These are phyloP conservation scores for Eupithecia abbreviata DNA, from an alignment of 2,888 invertebrate genomes.

Conservation along the genomic window DNA sequence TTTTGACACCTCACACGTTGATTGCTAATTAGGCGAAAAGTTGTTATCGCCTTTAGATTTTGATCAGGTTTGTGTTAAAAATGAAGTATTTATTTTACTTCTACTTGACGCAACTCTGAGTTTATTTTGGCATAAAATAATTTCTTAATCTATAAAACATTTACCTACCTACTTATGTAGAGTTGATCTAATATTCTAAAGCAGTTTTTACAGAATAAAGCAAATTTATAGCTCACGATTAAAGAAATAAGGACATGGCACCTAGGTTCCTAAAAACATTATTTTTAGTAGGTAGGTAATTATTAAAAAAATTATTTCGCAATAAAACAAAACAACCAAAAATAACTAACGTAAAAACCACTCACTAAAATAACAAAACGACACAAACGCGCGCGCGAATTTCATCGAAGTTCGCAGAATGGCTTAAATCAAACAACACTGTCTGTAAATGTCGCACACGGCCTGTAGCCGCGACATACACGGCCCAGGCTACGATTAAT, in stretches of 20 bases:
- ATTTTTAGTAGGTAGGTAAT: background rate
- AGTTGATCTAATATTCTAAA: too few relatives aligned
- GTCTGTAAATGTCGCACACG: constrained; percentile 39
- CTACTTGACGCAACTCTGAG: background rate
- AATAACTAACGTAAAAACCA: background rate
- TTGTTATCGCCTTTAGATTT: background rate
- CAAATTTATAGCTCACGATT: background rate
- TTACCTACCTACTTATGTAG: background rate
- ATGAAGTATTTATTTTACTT: background rate
- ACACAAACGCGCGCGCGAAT: constrained; percentile 22
- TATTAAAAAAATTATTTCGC: background rate
- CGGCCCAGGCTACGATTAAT: constrained; percentile 63
- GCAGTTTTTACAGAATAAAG: too few relatives aligned
- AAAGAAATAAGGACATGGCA: background rate
- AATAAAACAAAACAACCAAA: background rate
- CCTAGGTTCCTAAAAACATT: background rate
- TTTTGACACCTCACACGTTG: constrained; percentile 65
- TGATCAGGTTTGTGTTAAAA: background rate
- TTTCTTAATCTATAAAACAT: background rate
- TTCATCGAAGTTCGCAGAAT: constrained; percentile 31
- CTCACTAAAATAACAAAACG: background rate
- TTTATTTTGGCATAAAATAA: background rate
- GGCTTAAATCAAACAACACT: constrained; percentile 37
- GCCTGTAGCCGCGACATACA: constrained; percentile 13
- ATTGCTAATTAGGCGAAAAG: constrained; percentile 56